Evolutionary conservation across 2,888 invertebrate species (phyloP), one percentile per base, ranked within the genome.

Genomic region (Eupeodes luniger): DNA sequence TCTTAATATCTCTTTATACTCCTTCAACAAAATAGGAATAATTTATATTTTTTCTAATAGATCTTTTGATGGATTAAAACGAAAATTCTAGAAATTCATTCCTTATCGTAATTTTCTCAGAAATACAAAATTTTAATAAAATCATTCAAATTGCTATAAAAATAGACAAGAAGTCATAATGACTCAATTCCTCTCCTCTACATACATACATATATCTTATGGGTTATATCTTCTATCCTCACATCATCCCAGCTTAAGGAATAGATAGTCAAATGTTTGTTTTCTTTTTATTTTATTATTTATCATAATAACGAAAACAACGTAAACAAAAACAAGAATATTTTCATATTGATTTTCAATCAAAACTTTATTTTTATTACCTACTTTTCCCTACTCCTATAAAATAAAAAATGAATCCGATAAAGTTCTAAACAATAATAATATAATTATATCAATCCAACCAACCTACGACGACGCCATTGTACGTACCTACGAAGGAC

Each of bases 291-390:
- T 53, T 16, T 69, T 19, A 69, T 53, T 36, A 44, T 40, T 16
- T 7, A 40, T 51, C 51, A 51, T 14, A 27, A 27, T 27, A 27
- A 27, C 27, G 27, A 27, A 27, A 27, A 27, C 51, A 61, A 64
- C 44, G 10, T 44, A 61, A 36, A 64, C 12, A 66, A 53, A 36
- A 69, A 69, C 53, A 69, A 69, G 11, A 69, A 53, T 11, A 53
- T 53, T 53, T 36, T 14, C 16, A 5, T 36, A 69, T 69, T 19
- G 69, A 69, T 69, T 69, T 69, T 69, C 69, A 69, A 53, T 69
- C 53, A 69, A 69, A 69, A 69, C 11, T 36, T 66, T 53, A 27
- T 27, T 69, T 69, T 40, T 69, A 69, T 69, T 53, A 53, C n/a
- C n/a, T 34, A 67, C 53, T 53, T 53, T 69, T 69, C 36, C 12